Conservation (phyloP, 2,888 invertebrate genomes). For the Macaria notata region DNA sequence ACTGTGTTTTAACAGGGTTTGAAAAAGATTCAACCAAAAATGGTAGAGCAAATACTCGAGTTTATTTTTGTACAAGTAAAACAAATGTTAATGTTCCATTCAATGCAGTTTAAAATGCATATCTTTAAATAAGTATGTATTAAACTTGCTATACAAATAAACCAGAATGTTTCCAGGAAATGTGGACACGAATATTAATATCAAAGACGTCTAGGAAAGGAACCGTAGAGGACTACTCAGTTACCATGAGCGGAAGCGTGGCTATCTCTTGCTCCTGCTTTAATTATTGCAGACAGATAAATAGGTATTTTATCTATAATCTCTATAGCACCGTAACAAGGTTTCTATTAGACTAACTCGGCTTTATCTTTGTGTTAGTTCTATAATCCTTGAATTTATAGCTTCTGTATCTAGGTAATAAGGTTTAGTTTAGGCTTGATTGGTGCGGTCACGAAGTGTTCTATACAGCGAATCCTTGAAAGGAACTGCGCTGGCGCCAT, state of each 20-base stretch:
- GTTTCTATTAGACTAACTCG: conserved; percentile 8
- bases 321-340: conserved; percentile 2
- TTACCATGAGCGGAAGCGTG: conserved; percentile 17
- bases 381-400: background rate
- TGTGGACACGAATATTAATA: conserved; percentile 31
- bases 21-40: too few species aligned
- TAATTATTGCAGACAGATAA: conserved; percentile 9
- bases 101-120: too few species aligned
- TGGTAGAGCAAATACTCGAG: too few species aligned
- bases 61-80: too few species aligned
- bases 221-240: conserved; percentile 12
- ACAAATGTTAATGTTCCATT: too few species aligned
- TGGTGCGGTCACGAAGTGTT: background rate
- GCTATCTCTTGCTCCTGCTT: conserved; percentile 10
- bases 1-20: too few species aligned
- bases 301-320: background rate
- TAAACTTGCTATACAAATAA: background rate
- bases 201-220: conserved; percentile 26
- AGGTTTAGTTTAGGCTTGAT: conserved; percentile 12
- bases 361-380: too few species aligned
- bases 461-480: conserved; percentile 17
- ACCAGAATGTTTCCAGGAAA: conserved; percentile 14
- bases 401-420: conserved; percentile 1
- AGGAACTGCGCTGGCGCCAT: conserved; percentile 46
- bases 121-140: too few species aligned